Base-by-base conservation (phyloP, 2,797 vertebrate genomes). In the Gymnodraco acuticeps region DNA sequence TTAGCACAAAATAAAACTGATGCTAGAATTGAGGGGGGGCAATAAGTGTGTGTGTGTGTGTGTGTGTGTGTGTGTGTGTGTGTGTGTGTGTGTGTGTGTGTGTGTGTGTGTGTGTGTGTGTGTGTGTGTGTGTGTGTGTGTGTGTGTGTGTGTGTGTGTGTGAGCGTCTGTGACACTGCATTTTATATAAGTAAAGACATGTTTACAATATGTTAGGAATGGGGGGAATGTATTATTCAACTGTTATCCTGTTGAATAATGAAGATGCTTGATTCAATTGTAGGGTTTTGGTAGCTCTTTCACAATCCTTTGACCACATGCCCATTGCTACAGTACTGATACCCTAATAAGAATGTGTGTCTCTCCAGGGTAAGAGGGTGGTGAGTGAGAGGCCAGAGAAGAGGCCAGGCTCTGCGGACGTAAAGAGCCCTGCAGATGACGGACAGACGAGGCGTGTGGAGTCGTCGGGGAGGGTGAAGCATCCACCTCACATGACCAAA, bases 281-380 rank as follows among this genome's bases (percentile, higher is more conserved):
- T n/a, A 27, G 3, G 20, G 54, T 16, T 67, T 7, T 61, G 47
- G 9, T 0, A n/a, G 16, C 14, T 1, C 23, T 15, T 6, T 45
- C 3, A 67, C 15, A 45, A 41, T 12, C 13, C 3, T 50, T 15
- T 46, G 12, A 43, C 58, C 14, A 6, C 54, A 17, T 43, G 48
- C 27, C 62, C 50, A 45, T 43, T 41, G 17, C 27, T 55, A 33
- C 56, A 54, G 33, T 63, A 20, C 41, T 75, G 19, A 62, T 68
- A 43, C 46, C 50, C 64, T 66, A 53, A 73, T 50, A 54, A 63
- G 19, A 64, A 20, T 60, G 33, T 61, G 38, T 72, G 66, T 82
- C 48, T 76, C 68, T 82, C 68, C 88, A 99, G 97, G 97, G 96
- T 82, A 98, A 96, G 89, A 91, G 97, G 78, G 93, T 97, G 1